Percentiles rank a stretch among this genome's conserved stretches.
phyloP scores from a whole-genome alignment of 2,888 invertebrate species.

The Drosophila kuntzei region DNA sequence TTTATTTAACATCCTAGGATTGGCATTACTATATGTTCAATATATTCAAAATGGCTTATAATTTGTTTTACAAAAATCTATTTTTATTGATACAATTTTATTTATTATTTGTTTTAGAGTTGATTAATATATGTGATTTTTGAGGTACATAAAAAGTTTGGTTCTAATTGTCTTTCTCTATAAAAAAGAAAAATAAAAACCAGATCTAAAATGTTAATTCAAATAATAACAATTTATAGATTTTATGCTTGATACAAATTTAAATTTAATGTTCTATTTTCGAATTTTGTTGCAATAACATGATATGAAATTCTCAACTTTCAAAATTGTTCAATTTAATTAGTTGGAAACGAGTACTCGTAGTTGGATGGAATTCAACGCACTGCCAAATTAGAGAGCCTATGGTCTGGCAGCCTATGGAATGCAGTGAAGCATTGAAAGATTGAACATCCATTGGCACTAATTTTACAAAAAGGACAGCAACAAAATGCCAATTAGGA shows the following conservation, averaged over 20 bases:
- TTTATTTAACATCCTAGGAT: no score
- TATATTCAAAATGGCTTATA: no score
- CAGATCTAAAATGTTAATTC: no score
- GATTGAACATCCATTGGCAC: slow-evolving; percentile 54
- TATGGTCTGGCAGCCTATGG: slow-evolving; percentile 26
- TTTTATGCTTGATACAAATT: not conserved
- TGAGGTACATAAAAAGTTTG: no score
- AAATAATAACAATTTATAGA: no score
- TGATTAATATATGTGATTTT: no score
- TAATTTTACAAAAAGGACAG: slow-evolving; percentile 50
- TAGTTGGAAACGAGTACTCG: not conserved
- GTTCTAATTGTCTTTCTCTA: no score
- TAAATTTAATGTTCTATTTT: not conserved
- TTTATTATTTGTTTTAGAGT: no score
- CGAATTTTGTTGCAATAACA: not conserved
- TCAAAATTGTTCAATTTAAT: not conserved
- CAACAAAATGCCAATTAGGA: slow-evolving; percentile 68
- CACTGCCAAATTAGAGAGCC: slow-evolving; percentile 48
- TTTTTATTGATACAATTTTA: no score
- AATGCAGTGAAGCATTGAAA: slow-evolving; percentile 40
- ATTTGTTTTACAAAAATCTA: no score
- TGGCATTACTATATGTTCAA: no score
- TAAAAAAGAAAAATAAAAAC: no score
- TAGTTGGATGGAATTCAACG: not conserved
- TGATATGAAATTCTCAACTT: not conserved